phyloP scores from a whole-genome alignment of 2,888 invertebrate species.

The Metacarcinus magister region DNA sequence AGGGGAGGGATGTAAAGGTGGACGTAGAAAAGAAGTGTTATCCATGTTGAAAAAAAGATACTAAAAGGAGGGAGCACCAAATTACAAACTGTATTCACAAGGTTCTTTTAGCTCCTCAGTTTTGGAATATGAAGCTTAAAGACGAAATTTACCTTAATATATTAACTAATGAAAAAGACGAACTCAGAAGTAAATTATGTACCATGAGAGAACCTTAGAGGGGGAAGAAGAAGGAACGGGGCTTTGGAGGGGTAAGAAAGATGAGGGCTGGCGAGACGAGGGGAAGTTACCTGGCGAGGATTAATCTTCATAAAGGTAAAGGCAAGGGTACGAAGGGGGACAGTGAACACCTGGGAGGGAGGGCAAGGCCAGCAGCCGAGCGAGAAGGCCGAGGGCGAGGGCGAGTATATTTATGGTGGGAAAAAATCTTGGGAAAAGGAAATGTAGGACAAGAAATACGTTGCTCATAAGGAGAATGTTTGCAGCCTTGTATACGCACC shows the following conservation, averaged over 20 bases:
- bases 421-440: conserved; percentile 6
- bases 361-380: neutral
- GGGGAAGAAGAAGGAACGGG: neutral
- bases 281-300: conserved; percentile 27
- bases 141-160: no score
- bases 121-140: no score
- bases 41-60: no score
- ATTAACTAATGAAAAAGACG: no score
- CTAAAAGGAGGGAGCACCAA: no score
- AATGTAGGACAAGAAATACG: neutral
- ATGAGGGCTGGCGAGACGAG: conserved; percentile 30
- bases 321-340: conserved; percentile 26
- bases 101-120: no score
- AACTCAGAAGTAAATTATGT: no score
- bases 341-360: neutral
- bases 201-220: neutral
- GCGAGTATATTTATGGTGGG: neutral
- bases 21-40: neutral
- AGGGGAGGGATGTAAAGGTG: neutral
- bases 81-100: no score
- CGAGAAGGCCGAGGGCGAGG: no score
- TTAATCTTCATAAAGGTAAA: conserved; percentile 32
- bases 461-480: neutral
- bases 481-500: no score
- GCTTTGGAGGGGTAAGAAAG: conserved; percentile 1